Base-by-base conservation (phyloP, 2,797 vertebrate species). In the Balearica regulorum region DNA sequence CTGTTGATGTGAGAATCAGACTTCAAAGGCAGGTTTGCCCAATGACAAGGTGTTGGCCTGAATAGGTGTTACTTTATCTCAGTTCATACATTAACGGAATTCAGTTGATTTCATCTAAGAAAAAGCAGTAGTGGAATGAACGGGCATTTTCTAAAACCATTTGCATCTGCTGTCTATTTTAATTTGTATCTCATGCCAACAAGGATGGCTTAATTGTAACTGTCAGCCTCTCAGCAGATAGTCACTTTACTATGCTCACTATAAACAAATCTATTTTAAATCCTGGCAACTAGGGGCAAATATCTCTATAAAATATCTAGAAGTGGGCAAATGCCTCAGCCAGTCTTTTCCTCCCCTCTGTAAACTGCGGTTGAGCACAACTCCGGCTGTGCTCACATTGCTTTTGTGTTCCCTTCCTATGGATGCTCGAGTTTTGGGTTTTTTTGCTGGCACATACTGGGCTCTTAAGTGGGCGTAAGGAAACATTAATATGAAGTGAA, bases 1-100 rank as follows among this genome's bases (percentile, higher is more conserved):
- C 26, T n/a, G 60, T 64, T 31, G 82, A 18, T 26, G 4, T 0
- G 2, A 25, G 49, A 35, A 12, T 1, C 7, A 1, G 37, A 31
- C 29, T 46, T 37, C 71, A 8, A 2, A n/a, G 65, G 33, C 26
- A 5, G 39, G 6, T 25, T 2, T 70, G 11, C 55, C 33, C 31
- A 13, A 1, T 15, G 13, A 14, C 39, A 10, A 33, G 28, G 51
- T 8, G 39, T 20, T 29, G 20, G 46, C 55, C 60, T 46, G 39
- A 11, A 16, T 5, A 57, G 73, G 22, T 6, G 20, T 17, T 24
- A 24, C 15, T 13, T 16, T 10, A 6, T n/a, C 28, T 37, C 18
- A 5, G 61, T 11, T 43, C 66, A 5, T 37, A 39, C 6, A 2
- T 3, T 17, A n/a, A 11, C 28, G 62, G 39, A 13, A 20, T 16